These are phyloP conservation scores for Philopotamus ludificatus DNA, from an alignment of 1,140 invertebrate genomes.

Conservation along the genomic window DNA sequence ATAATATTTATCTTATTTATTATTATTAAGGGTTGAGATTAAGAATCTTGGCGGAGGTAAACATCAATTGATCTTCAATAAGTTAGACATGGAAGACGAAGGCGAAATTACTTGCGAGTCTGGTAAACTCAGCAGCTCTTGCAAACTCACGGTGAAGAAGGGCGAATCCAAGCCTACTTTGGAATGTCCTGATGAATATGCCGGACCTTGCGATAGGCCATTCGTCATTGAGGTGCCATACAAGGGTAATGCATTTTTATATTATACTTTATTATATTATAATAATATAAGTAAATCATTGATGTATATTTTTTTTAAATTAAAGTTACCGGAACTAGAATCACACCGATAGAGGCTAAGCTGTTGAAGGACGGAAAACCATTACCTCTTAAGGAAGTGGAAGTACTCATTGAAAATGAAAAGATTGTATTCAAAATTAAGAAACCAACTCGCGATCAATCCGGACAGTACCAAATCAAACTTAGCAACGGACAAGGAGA, in stretches of 20 bases:
- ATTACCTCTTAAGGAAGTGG: conserved; percentile 82
- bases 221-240: conserved; percentile 88
- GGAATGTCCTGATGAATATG: conserved; percentile 76
- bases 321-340: conserved; percentile 80
- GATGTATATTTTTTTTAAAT: too few relatives aligned
- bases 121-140: conserved; percentile 74
- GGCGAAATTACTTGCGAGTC: conserved; percentile 86
- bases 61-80: conserved; percentile 86
- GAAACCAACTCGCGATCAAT: conserved; percentile 77
- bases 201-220: conserved; percentile 76
- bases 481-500: conserved; percentile 85
- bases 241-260: conserved; percentile 63
- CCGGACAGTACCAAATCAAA: conserved; percentile 84
- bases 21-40: conserved; percentile 76
- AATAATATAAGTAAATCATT: not conserved
- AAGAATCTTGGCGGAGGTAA: conserved; percentile 90
- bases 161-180: conserved; percentile 81
- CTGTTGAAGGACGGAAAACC: conserved; percentile 85
- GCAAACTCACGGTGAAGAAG: conserved; percentile 80
- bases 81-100: conserved; percentile 74
- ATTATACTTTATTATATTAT: too few relatives aligned
- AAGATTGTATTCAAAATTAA: conserved; percentile 88
- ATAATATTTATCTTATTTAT: not conserved
- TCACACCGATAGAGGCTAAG: conserved; percentile 84
- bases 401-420: conserved; percentile 84